A percentile compares a stretch with the other conserved stretches of the same genome.
Conservation (phyloP, 2,113 vertebrate genomes). For the Corythornis madagascariensis region DNA sequence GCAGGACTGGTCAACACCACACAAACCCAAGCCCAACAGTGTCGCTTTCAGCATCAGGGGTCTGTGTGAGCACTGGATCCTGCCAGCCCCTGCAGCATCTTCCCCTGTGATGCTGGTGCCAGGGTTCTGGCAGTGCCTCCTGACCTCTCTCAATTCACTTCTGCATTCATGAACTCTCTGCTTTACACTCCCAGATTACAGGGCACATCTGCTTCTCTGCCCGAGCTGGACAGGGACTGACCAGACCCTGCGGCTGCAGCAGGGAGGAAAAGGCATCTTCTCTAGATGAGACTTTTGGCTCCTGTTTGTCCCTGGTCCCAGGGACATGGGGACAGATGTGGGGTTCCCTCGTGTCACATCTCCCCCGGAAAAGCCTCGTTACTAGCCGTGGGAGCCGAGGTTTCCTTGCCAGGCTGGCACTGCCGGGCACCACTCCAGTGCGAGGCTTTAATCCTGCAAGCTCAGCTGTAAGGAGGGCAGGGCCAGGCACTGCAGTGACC, state of each 20-base stretch:
- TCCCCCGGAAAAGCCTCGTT: background rate
- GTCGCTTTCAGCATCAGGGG: too few species aligned
- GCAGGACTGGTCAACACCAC: too few species aligned
- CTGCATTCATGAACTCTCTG: background rate
- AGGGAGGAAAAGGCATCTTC: background rate
- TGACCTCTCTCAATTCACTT: too few species aligned
- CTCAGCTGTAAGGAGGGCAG: accelerated
- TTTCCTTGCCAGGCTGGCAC: accelerated
- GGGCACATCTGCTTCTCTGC: background rate
- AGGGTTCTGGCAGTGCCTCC: accelerated
- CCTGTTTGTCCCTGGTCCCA: background rate
- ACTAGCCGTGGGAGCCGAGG: accelerated
- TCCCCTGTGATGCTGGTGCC: accelerated
- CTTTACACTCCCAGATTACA: background rate
- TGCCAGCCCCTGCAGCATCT: accelerated
- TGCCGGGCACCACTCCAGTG: background rate
- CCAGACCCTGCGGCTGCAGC: accelerated
- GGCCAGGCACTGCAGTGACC: background rate
- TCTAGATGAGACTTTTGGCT: accelerated
- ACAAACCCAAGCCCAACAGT: accelerated
- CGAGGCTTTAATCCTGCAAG: accelerated
- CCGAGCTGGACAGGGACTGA: background rate
- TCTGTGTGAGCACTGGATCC: background rate
- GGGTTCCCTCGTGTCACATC: accelerated
- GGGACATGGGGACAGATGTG: too few species aligned